Evolutionary conservation across 92 coral and sea anemone genomes (phyloP).

Genomic region (Diadumene lineata): DNA sequence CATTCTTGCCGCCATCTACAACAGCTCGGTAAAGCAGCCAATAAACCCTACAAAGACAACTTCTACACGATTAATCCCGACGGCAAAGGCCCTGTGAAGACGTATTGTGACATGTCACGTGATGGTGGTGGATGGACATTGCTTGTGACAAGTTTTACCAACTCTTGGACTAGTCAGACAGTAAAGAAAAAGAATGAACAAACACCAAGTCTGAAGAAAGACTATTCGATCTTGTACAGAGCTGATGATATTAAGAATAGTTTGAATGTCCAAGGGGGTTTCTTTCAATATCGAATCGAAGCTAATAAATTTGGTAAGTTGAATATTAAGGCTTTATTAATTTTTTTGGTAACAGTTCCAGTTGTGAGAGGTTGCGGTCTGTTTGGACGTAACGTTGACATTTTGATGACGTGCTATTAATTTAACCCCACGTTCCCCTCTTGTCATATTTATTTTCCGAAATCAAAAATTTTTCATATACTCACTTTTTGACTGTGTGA

Average conservation of each 20-base stretch:
- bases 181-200: conserved; percentile 28
- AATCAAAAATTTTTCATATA: too few species aligned
- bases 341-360: too few species aligned
- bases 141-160: conserved; percentile 36
- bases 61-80: conserved; percentile 42
- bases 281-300: conserved; percentile 33
- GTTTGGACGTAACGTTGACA: too few species aligned
- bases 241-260: conserved; percentile 47
- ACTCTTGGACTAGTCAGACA: conserved; percentile 24
- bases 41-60: conserved; percentile 12
- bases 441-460: too few species aligned
- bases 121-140: conserved; percentile 52
- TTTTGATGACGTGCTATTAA: too few species aligned
- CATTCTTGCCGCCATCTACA: conserved; percentile 40
- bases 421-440: too few species aligned
- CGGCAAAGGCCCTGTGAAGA: conserved; percentile 34
- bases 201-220: conserved; percentile 37
- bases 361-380: too few species aligned
- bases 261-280: conserved; percentile 21
- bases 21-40: conserved; percentile 18
- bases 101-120: conserved; percentile 52
- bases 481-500: too few species aligned
- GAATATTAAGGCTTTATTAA: too few species aligned
- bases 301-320: conserved; percentile 25
- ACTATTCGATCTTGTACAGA: conserved; percentile 43